phyloP scores from a whole-genome alignment of 2,113 vertebrate species.

The Capreolus pygargus region DNA sequence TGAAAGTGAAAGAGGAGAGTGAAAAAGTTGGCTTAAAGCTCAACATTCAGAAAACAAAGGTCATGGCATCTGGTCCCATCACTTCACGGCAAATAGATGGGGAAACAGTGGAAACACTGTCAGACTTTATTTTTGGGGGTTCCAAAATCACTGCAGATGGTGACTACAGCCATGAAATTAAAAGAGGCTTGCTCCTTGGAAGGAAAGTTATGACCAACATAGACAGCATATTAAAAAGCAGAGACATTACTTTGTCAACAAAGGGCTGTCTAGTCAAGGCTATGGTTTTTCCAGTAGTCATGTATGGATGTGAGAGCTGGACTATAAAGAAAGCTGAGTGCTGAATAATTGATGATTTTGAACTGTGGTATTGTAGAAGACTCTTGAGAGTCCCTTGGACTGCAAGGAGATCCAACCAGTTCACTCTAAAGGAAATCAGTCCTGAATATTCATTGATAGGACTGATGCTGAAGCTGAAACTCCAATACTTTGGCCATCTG shows the following conservation, averaged over 20 bases:
- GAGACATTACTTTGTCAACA: neutral
- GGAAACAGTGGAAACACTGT: neutral
- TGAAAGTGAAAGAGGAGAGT: neutral
- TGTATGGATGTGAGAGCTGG: neutral
- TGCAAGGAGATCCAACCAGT: neutral
- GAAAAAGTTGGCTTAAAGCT: neutral
- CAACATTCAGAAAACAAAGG: neutral
- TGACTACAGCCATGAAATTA: neutral
- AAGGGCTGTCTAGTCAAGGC: neutral
- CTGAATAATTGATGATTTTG: neutral
- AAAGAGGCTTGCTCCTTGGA: neutral
- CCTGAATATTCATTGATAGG: neutral
- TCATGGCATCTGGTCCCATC: neutral
- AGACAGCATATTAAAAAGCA: neutral
- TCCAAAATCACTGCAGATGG: neutral
- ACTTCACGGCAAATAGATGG: neutral
- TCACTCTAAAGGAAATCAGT: neutral
- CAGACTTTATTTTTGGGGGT: rapidly evolving
- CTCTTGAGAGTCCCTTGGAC: neutral
- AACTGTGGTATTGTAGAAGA: neutral
- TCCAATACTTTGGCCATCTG: neutral
- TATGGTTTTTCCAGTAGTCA: neutral
- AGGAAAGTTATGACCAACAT: neutral
- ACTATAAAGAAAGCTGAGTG: neutral
- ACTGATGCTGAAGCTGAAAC: neutral